These are phyloP conservation scores for Cecropterus lyciades DNA, from an alignment of 1,140 invertebrate species.

Conservation along the genomic window DNA sequence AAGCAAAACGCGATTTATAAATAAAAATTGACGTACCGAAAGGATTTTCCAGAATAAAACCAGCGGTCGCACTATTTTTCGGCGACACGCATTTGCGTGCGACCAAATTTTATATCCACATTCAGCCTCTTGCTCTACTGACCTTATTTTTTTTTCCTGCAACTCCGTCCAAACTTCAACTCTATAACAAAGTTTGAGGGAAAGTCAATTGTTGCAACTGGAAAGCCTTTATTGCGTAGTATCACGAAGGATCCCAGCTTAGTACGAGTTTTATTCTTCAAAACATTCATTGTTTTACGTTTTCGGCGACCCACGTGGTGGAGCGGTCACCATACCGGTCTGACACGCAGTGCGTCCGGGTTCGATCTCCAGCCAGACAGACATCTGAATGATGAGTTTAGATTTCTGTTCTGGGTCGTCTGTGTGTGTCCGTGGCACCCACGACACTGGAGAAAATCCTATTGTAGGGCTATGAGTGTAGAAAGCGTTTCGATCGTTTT, in stretches of 20 bases:
- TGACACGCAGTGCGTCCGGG: no score
- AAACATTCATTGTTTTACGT: no score
- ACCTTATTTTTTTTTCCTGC: conserved; percentile 51
- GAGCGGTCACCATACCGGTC: no score
- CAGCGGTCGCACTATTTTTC: conserved; percentile 38
- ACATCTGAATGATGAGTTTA: no score
- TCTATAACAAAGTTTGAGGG: conserved; percentile 24
- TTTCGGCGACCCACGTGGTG: no score
- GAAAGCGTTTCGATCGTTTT: no score
- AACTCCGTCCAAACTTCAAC: conserved; percentile 1
- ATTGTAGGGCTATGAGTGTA: no score
- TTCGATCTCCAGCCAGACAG: no score
- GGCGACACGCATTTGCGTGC: conserved; percentile 50
- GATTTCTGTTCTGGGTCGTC: no score
- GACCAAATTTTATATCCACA: conserved; percentile 45
- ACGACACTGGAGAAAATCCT: no score
- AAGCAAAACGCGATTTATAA: conserved; percentile 28
- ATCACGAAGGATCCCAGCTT: conserved; percentile 69
- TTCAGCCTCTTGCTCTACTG: conserved; percentile 68
- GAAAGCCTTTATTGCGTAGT: conserved; percentile 62
- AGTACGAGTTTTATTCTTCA: no score
- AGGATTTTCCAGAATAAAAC: conserved; percentile 41
- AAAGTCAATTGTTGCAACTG: conserved; percentile 21
- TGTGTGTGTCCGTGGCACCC: no score
- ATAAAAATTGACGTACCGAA: conserved; percentile 45